Evolutionary conservation across 2,888 invertebrate species (phyloP).

Genomic region (Tolmerus cingulatus): DNA sequence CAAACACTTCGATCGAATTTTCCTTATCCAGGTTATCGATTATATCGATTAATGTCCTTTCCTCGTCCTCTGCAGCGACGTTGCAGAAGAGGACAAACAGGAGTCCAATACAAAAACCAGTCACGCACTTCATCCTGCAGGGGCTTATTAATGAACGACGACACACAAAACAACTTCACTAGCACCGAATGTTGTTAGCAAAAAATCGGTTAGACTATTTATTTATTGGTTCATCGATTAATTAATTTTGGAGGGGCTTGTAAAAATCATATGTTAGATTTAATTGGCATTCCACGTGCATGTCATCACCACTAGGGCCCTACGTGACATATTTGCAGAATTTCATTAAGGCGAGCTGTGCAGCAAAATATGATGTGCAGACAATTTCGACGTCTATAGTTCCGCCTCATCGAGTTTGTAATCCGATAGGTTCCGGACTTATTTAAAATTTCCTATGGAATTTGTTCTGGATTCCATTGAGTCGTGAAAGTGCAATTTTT

Average conservation of each 20-base stretch:
- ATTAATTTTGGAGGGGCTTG: not conserved
- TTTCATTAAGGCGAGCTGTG: not conserved
- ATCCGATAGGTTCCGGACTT: not conserved
- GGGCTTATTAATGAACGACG: not conserved
- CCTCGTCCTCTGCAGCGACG: constrained; percentile 53
- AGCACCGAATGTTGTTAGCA: constrained; percentile 50
- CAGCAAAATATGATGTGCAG: not conserved
- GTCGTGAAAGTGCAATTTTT: constrained; percentile 7
- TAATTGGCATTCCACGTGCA: constrained; percentile 11
- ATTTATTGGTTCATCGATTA: constrained; percentile 41
- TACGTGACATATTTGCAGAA: constrained; percentile 11
- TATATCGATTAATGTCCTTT: constrained; percentile 64
- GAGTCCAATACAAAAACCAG: not conserved
- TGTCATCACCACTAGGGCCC: not conserved
- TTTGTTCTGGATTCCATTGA: constrained; percentile 14
- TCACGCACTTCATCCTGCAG: not conserved
- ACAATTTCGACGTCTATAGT: constrained; percentile 17
- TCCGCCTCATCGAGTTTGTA: not conserved
- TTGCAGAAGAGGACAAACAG: constrained; percentile 15
- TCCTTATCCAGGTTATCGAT: constrained; percentile 64
- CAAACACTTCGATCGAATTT: constrained; percentile 62
- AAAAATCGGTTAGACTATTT: constrained; percentile 53
- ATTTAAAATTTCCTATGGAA: not conserved
- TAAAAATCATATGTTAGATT: not conserved
- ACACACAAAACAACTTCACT: constrained; percentile 18